A percentile compares a stretch with the other conserved stretches of the same genome.
These are phyloP conservation scores for Euwallacea fornicatus DNA, from an alignment of 1,140 invertebrate species.

Conservation along the genomic window DNA sequence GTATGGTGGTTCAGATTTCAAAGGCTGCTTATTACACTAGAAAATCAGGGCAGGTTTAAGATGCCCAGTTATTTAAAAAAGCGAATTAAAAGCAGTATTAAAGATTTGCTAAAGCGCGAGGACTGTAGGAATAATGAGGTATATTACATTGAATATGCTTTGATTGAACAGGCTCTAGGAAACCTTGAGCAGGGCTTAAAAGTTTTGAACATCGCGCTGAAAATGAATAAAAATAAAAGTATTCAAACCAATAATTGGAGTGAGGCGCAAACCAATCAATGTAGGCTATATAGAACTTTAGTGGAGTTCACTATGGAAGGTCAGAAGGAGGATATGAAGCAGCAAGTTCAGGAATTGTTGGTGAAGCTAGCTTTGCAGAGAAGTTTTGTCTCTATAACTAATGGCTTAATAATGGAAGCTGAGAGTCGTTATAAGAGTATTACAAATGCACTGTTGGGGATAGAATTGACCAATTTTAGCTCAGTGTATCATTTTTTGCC, in stretches of 20 bases:
- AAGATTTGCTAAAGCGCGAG: slow-evolving; percentile 58
- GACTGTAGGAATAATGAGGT: slow-evolving; percentile 60
- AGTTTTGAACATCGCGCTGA: slow-evolving; percentile 57
- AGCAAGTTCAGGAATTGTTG: slow-evolving; percentile 44
- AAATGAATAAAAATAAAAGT: slow-evolving; percentile 40
- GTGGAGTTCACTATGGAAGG: slow-evolving; percentile 31
- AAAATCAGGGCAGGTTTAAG: slow-evolving; percentile 55
- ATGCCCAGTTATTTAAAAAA: slow-evolving; percentile 53
- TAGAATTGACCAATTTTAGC: slow-evolving; percentile 13
- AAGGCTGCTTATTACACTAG: slow-evolving; percentile 57
- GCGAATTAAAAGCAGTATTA: slow-evolving; percentile 57
- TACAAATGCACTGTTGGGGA: slow-evolving; percentile 44
- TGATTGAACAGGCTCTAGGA: slow-evolving; percentile 61
- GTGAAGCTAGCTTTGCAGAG: slow-evolving; percentile 43
- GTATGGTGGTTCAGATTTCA: slow-evolving; percentile 66
- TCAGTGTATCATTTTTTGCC: slow-evolving; percentile 55
- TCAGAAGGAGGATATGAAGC: slow-evolving; percentile 1
- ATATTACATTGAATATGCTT: slow-evolving; percentile 65
- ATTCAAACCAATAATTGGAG: slow-evolving; percentile 25
- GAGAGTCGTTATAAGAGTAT: slow-evolving; percentile 48
- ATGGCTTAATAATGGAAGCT: slow-evolving; percentile 42
- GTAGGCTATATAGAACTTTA: slow-evolving; percentile 39
- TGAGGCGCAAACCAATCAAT: slow-evolving; percentile 38
- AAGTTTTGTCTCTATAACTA: slow-evolving; percentile 25
- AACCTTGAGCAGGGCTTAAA: slow-evolving; percentile 54